Evolutionary conservation across 2,888 invertebrate genomes (phyloP).

Genomic region (Bombyx huttoni): DNA sequence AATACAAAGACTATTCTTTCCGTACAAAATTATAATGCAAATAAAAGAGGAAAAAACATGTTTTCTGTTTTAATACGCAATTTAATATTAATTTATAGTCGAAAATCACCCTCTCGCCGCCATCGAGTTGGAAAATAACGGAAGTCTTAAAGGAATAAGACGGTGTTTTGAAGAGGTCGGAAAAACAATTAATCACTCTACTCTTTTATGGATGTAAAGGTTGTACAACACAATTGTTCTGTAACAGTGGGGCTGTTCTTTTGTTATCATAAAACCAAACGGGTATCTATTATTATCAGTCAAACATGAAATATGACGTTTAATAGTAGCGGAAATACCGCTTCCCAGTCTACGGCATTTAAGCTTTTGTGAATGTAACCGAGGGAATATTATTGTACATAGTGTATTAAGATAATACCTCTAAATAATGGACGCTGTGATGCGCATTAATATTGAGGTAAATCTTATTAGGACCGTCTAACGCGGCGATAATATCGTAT

Average conservation of each 20-base stretch:
- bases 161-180: conserved; percentile 69
- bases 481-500: conserved; percentile 69
- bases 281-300: conserved; percentile 18
- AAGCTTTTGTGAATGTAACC: conserved; percentile 32
- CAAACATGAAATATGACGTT: conserved; percentile 14
- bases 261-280: conserved; percentile 40
- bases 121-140: conserved; percentile 69
- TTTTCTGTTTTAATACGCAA: conserved; percentile 46
- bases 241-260: conserved; percentile 52
- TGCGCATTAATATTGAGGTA: conserved; percentile 70
- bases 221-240: conserved; percentile 61
- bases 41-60: conserved; percentile 23
- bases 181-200: conserved; percentile 67
- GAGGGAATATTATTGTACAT: conserved; percentile 24
- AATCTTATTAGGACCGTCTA: conserved; percentile 70
- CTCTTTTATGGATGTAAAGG: conserved; percentile 63
- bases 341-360: conserved; percentile 20
- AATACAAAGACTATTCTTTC: not conserved
- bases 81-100: conserved; percentile 65
- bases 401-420: conserved; percentile 57
- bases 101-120: conserved; percentile 57
- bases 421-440: conserved; percentile 63
- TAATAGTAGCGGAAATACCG: conserved; percentile 29
- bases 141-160: conserved; percentile 68
- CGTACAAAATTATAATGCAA: not conserved